Percentiles rank a stretch among this genome's conserved stretches.
Conservation (phyloP, 2,888 invertebrate genomes). For the Cataglyphis livida region DNA sequence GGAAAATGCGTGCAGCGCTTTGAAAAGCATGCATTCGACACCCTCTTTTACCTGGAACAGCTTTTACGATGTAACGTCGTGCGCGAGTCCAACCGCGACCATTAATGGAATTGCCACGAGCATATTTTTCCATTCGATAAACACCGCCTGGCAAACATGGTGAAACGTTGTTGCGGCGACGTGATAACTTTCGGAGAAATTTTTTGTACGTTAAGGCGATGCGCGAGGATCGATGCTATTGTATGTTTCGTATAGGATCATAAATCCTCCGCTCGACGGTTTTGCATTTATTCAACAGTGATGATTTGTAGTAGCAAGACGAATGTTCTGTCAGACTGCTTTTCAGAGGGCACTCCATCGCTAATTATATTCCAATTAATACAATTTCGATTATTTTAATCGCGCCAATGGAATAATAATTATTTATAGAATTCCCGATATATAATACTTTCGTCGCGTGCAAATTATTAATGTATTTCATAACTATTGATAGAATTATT, state of each 20-base stretch:
- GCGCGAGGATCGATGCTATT: conserved; percentile 14
- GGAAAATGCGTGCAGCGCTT: conserved; percentile 33
- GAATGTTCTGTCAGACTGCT: neutral
- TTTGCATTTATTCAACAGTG: conserved; percentile 29
- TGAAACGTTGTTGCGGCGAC: conserved; percentile 30
- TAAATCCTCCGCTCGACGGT: conserved; percentile 18
- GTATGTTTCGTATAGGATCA: neutral
- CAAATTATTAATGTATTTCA: neutral
- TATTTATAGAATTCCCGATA: neutral
- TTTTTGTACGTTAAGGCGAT: conserved; percentile 45
- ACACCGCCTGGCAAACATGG: conserved; percentile 38
- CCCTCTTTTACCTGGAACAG: conserved; percentile 39
- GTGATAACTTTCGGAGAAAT: conserved; percentile 41
- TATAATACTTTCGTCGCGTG: neutral
- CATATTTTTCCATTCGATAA: conserved; percentile 63
- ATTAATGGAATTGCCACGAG: conserved; percentile 57
- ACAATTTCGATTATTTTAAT: conserved; percentile 25
- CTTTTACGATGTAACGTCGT: conserved; percentile 30
- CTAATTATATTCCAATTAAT: neutral
- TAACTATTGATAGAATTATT: conserved; percentile 4
- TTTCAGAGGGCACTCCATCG: neutral
- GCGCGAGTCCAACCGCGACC: conserved; percentile 30
- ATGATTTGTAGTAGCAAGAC: conserved; percentile 33
- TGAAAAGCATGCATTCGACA: conserved; percentile 43
- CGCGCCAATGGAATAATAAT: neutral